These are phyloP conservation scores for Sturnus vulgaris DNA, from an alignment of 2,113 vertebrate species.

Conservation along the genomic window DNA sequence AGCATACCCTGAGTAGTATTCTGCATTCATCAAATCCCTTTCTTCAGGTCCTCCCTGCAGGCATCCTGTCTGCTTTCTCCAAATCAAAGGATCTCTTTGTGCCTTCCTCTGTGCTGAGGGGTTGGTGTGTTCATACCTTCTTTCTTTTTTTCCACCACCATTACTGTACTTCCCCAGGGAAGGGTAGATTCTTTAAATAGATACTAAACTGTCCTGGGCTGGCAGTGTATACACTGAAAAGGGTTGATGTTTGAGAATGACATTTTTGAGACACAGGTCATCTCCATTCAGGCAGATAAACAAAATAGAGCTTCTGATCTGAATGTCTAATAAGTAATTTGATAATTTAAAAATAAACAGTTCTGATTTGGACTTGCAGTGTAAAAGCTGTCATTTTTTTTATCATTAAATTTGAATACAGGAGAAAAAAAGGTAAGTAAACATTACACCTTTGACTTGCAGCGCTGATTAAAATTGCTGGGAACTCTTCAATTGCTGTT, in stretches of 20 bases:
- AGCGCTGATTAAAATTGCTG: background rate
- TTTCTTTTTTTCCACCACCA: background rate
- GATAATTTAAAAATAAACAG: background rate
- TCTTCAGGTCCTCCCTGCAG: background rate
- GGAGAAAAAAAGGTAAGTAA: background rate
- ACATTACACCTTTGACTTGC: background rate
- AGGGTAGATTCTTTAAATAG: background rate
- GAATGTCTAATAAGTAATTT: background rate
- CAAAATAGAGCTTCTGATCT: background rate
- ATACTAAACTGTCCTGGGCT: background rate
- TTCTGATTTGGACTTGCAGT: background rate
- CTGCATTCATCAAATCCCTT: background rate
- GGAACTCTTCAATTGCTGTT: background rate
- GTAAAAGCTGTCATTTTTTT: background rate
- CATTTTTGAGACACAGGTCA: background rate
- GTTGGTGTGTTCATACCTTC: background rate
- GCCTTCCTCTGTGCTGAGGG: background rate
- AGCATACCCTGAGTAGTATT: background rate
- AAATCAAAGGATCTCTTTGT: background rate
- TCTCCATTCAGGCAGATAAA: background rate
- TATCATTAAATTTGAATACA: background rate
- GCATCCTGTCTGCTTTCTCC: background rate
- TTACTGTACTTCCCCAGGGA: background rate
- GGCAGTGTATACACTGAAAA: background rate
- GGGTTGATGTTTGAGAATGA: background rate